Percentiles rank a stretch among this genome's conserved stretches.
Conservation (phyloP, 2,888 invertebrate genomes). For the Chorisops tibialis region DNA sequence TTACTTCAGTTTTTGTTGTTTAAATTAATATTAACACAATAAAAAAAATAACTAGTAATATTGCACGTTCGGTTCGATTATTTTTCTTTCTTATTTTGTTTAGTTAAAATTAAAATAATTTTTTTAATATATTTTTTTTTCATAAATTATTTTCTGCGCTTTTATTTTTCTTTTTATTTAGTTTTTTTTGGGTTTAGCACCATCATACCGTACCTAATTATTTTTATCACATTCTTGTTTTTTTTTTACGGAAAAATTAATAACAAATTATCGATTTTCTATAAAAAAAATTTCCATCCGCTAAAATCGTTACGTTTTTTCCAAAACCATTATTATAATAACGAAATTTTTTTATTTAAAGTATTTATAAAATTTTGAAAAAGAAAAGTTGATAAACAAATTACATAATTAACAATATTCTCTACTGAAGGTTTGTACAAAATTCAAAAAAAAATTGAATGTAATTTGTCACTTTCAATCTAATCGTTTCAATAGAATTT, state of each 20-base stretch:
- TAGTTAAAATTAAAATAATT: conserved; percentile 26
- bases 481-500: too few species aligned
- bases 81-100: conserved; percentile 31
- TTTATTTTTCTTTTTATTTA: conserved; percentile 30
- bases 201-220: conserved; percentile 38
- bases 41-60: conserved; percentile 51
- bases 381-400: too few species aligned
- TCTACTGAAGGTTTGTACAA: background rate
- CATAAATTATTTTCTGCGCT: conserved; percentile 4
- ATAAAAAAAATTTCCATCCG: too few species aligned
- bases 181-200: conserved; percentile 50
- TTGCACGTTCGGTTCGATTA: conserved; percentile 52
- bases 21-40: conserved; percentile 30
- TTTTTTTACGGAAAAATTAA: background rate
- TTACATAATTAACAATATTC: background rate
- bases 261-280: too few species aligned
- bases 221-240: conserved; percentile 40
- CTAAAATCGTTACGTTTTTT: too few species aligned
- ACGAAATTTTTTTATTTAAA: too few species aligned
- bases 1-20: background rate
- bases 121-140: background rate
- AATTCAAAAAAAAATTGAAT: background rate
- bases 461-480: background rate
- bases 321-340: too few species aligned
- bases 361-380: too few species aligned